These are phyloP conservation scores for Meandrusa payeni DNA, from an alignment of 2,888 invertebrate species.

Conservation along the genomic window DNA sequence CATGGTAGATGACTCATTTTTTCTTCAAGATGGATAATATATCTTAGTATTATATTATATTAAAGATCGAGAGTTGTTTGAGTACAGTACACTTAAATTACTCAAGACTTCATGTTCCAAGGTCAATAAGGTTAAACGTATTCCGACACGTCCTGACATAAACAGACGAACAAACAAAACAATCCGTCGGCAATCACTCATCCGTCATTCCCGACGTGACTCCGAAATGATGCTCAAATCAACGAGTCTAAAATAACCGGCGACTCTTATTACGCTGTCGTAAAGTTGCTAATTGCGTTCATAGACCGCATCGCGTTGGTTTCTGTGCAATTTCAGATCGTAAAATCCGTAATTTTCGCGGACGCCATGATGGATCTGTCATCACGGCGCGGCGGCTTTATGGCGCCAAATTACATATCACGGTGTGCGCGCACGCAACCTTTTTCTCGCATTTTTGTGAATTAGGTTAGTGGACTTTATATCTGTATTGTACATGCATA, in stretches of 20 bases:
- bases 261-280: constrained; percentile 46
- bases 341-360: constrained; percentile 40
- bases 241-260: constrained; percentile 48
- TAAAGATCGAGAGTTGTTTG: too few species aligned
- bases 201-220: constrained; percentile 30
- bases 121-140: constrained; percentile 2
- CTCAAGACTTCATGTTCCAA: neutral
- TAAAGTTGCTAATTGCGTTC: constrained; percentile 16
- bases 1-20: too few species aligned
- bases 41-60: too few species aligned
- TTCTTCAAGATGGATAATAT: too few species aligned
- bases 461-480: constrained; percentile 25
- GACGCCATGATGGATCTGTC: constrained; percentile 39
- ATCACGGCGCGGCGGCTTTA: constrained; percentile 48
- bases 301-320: constrained; percentile 9
- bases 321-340: constrained; percentile 40
- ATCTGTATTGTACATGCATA: neutral
- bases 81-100: neutral
- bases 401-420: constrained; percentile 49
- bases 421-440: constrained; percentile 31
- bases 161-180: constrained; percentile 30
- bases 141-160: constrained; percentile 8
- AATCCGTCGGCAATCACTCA: constrained; percentile 34
- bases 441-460: constrained; percentile 21
- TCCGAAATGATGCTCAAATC: constrained; percentile 46